Conservation (phyloP, 2,113 vertebrate genomes). For the Oenanthe oenanthe region DNA sequence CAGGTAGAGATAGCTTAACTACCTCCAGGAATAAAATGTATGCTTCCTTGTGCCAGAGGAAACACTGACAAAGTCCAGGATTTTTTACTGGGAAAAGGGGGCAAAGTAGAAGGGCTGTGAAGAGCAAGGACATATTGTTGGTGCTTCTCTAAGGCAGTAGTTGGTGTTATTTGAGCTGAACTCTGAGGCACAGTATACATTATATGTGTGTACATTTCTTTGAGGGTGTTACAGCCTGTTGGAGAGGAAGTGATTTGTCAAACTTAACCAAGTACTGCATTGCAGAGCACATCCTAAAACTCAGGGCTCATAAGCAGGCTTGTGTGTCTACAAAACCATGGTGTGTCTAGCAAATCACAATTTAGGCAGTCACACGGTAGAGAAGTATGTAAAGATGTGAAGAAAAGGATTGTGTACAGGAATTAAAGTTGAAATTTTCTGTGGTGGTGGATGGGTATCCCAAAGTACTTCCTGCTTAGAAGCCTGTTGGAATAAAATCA, state of each 20-base stretch:
- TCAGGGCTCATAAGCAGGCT: neutral
- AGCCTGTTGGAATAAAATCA: neutral
- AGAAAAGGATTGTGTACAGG: neutral
- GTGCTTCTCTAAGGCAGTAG: neutral
- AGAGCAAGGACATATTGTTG: neutral
- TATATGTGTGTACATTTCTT: accelerated
- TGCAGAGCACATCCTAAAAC: neutral
- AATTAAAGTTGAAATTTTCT: neutral
- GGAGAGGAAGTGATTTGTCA: neutral
- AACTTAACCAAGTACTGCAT: neutral
- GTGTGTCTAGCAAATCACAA: neutral
- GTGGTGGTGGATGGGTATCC: neutral
- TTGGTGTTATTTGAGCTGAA: neutral
- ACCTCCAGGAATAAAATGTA: neutral
- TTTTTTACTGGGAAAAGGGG: neutral
- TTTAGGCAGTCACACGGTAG: neutral
- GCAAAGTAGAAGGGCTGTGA: neutral
- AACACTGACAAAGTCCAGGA: neutral
- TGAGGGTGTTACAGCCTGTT: neutral
- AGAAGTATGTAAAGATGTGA: neutral
- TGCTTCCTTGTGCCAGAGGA: neutral
- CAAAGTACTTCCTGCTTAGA: neutral
- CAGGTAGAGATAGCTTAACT: neutral
- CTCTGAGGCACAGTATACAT: accelerated
- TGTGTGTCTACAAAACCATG: accelerated